phyloP scores from a whole-genome alignment of 2,797 vertebrate genomes.

The Macroramphosus scolopax region DNA sequence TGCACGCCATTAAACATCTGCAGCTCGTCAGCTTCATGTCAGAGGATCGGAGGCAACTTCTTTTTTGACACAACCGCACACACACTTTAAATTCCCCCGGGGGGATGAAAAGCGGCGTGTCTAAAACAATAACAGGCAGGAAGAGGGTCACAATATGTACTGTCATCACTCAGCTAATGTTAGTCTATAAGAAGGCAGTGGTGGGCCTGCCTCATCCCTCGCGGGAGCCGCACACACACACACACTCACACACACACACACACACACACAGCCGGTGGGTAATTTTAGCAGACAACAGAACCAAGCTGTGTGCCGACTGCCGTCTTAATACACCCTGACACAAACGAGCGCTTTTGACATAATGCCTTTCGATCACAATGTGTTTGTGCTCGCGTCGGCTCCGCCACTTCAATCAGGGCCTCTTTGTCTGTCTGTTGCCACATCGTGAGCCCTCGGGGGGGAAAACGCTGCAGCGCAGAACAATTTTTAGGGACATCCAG shows the following conservation, averaged over 20 bases:
- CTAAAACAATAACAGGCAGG: constrained; percentile 36
- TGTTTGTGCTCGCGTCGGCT: constrained; percentile 50
- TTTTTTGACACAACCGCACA: no score
- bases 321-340: constrained; percentile 58
- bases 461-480: constrained; percentile 24
- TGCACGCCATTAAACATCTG: constrained; percentile 1
- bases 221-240: constrained; percentile 3
- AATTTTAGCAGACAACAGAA: constrained; percentile 63
- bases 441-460: constrained; percentile 24
- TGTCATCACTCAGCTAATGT: constrained; percentile 16
- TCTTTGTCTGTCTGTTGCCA: constrained; percentile 59
- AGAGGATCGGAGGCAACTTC: background rate
- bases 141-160: constrained; percentile 21
- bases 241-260: constrained; percentile 11
- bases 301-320: constrained; percentile 36
- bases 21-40: constrained; percentile 4
- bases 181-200: constrained; percentile 33
- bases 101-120: constrained; percentile 14
- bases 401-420: constrained; percentile 59
- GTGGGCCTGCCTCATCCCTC: no score
- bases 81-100: background rate
- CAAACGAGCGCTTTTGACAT: constrained; percentile 52
- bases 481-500: constrained; percentile 38
- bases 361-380: constrained; percentile 55
- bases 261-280: constrained; percentile 23